Base-by-base conservation (phyloP, 2,888 invertebrate species). In the Ceramica pisi region DNA sequence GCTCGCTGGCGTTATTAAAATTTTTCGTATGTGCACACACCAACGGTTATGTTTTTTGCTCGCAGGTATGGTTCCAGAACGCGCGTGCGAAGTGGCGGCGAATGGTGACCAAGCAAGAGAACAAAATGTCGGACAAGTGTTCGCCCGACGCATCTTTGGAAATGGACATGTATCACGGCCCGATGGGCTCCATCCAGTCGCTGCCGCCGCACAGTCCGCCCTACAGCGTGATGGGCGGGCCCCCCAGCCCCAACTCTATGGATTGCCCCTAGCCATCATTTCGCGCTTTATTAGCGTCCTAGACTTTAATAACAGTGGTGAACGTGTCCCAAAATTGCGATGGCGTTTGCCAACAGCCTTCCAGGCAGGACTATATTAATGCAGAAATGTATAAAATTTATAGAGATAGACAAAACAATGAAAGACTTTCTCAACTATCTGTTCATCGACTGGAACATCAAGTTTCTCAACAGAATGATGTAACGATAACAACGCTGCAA, bases 21-120 rank as follows among this genome's bases (percentile, higher is more conserved):
- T 85, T 88, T 90, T 84, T 89, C 86, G 21, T 74, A 71, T 87
- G 84, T 81, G 85, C 89, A 88, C 85, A 88, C 82, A 89, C 83
- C 82, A 89, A 91, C 76, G 46, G 70, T 83, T 70, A 38, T 84
- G 66, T 87, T 92, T 91, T 91, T 94, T 96, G 94, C 94, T 96
- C 96, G 53, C 97, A 99, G 98, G 99, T 99, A 70, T 99, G 99
- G 99, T 99, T 99, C 95, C 99, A 99, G 95, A 99, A 99, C 92
- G 98, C 99, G 41, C 96, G 99, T 51, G 99, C 99, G 84, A 99
- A 99, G 96, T 98, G 98, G 97, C 97, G 99, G 88, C 97, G 99
- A 83, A 98, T 98, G 97, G 97, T 98, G 93, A 96, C 98, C 86
- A 98, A 98, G 90, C 98, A 98, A 90, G 98, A 98, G 90, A 97